phyloP scores from a whole-genome alignment of 2,888 invertebrate species.

The Nemapogon koenigi region DNA sequence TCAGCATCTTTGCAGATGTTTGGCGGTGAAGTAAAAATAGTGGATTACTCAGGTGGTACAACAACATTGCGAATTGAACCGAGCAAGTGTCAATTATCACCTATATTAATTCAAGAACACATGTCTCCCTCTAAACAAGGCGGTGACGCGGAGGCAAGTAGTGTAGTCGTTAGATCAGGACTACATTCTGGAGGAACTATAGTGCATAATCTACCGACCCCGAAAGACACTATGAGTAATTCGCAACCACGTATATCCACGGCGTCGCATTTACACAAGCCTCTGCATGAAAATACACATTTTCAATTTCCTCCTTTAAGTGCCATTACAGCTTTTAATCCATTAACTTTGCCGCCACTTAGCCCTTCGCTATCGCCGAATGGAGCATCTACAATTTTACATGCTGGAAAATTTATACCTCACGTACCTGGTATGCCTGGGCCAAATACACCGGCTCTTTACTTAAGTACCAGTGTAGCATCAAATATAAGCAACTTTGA shows the following conservation, averaged over 20 bases:
- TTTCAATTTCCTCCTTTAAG: slow-evolving; percentile 73
- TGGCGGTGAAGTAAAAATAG: slow-evolving; percentile 79
- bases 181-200: slow-evolving; percentile 86
- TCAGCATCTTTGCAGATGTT: slow-evolving; percentile 70
- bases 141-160: slow-evolving; percentile 63
- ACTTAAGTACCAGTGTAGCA: slow-evolving; percentile 25
- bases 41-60: slow-evolving; percentile 72
- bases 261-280: slow-evolving; percentile 59
- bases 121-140: slow-evolving; percentile 49
- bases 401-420: slow-evolving; percentile 79
- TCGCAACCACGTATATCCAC: slow-evolving; percentile 57
- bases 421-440: slow-evolving; percentile 90
- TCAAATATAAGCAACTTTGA: slow-evolving; percentile 23
- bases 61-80: slow-evolving; percentile 75
- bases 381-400: slow-evolving; percentile 68
- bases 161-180: slow-evolving; percentile 80
- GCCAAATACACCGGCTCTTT: slow-evolving; percentile 68
- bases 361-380: slow-evolving; percentile 54
- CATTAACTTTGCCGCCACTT: slow-evolving; percentile 68
- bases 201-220: slow-evolving; percentile 66
- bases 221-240: slow-evolving; percentile 44
- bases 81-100: slow-evolving; percentile 62
- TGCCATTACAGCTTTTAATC: slow-evolving; percentile 74
- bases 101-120: slow-evolving; percentile 57
- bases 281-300: slow-evolving; percentile 55